phyloP scores from a whole-genome alignment of 2,113 vertebrate species.

The Desmodus rotundus region DNA sequence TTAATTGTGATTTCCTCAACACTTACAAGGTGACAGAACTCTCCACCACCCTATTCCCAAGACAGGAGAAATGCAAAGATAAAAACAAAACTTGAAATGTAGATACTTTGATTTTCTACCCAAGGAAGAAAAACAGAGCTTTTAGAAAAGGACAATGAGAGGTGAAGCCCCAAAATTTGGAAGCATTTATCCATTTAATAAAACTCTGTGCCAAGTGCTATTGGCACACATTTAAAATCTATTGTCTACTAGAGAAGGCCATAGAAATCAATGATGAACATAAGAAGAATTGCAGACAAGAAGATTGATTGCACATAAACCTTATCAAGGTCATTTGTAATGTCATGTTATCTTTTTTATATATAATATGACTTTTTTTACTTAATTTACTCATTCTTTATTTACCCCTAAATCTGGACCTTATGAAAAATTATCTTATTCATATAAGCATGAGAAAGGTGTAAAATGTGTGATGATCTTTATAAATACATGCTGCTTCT shows the following conservation, averaged over 20 bases:
- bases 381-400: not conserved
- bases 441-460: not conserved
- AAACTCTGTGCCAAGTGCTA: slow-evolving; percentile 2
- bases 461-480: not conserved
- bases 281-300: slow-evolving; percentile 7
- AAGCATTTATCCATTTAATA: not conserved
- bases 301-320: slow-evolving; percentile 19
- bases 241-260: slow-evolving; percentile 19
- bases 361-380: not conserved
- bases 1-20: not conserved
- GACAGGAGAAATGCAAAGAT: not conserved
- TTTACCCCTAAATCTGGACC: not conserved
- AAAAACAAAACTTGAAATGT: not conserved
- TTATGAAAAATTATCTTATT: not conserved
- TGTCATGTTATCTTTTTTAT: not conserved
- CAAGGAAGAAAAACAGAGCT: not conserved
- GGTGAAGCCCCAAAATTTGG: not conserved
- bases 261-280: slow-evolving; percentile 35
- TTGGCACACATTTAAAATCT: slow-evolving; percentile 45
- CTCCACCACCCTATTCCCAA: not conserved
- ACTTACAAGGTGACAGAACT: not conserved
- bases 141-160: not conserved
- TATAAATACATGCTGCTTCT: not conserved
- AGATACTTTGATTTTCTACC: not conserved
- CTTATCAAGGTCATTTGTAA: slow-evolving; percentile 9